These are phyloP conservation scores for Procambarus virginalis DNA, from an alignment of 1,140 invertebrate species.

Conservation along the genomic window DNA sequence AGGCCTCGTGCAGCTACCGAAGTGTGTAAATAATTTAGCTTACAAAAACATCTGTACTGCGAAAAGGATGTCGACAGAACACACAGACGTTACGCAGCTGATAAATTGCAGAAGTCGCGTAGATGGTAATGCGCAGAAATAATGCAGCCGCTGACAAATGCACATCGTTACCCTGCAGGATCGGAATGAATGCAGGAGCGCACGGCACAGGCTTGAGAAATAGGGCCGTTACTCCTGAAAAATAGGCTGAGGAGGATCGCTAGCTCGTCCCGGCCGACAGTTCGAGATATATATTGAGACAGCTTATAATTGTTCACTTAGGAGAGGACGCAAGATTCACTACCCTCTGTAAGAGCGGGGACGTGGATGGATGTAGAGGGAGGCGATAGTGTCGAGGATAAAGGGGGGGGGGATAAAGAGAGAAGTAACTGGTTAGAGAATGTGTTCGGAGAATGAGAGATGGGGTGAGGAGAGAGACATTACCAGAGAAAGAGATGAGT, in stretches of 20 bases:
- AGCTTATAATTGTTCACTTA: constrained; percentile 8
- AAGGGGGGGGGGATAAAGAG: not conserved
- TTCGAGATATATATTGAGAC: constrained; percentile 2
- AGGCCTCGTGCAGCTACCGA: too few species aligned
- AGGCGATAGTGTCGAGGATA: too few species aligned
- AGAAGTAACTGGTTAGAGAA: not conserved
- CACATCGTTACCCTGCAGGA: not conserved
- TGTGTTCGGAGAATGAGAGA: not conserved
- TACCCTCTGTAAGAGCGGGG: not conserved
- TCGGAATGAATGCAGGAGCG: not conserved
- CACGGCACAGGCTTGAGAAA: not conserved
- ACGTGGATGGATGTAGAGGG: too few species aligned
- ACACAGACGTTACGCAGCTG: too few species aligned
- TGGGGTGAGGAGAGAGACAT: too few species aligned
- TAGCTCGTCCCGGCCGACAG: not conserved
- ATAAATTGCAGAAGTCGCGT: too few species aligned
- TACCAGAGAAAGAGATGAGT: too few species aligned
- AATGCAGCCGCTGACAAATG: not conserved
- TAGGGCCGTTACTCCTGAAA: not conserved
- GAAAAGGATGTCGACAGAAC: too few species aligned
- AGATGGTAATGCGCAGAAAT: not conserved
- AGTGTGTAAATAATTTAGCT: too few species aligned
- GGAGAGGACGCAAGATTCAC: not conserved
- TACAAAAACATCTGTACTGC: too few species aligned
- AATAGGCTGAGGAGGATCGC: not conserved